These are phyloP conservation scores for Andrena trimmerana DNA, from an alignment of 2,888 invertebrate species.

Conservation along the genomic window DNA sequence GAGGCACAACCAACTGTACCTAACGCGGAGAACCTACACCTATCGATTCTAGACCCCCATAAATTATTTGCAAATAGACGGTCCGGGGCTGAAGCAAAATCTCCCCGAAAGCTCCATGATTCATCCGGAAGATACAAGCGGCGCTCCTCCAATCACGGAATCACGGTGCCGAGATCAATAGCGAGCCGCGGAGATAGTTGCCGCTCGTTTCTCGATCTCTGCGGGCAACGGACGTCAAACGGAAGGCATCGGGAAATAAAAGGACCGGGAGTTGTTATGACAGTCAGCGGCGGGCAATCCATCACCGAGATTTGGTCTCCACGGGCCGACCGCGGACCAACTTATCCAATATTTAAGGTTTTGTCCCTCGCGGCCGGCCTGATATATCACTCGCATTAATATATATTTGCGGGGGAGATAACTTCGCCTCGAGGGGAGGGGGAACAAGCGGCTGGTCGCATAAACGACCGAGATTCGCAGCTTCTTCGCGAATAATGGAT, in stretches of 20 bases:
- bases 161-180: constrained; percentile 28
- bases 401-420: constrained; percentile 84
- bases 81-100: too few species aligned
- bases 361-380: constrained; percentile 83
- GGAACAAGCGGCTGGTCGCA: constrained; percentile 31
- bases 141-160: background rate
- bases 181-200: background rate
- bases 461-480: constrained; percentile 62
- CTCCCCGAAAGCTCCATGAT: too few species aligned
- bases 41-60: too few species aligned
- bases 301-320: constrained; percentile 84
- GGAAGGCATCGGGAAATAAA: constrained; percentile 48
- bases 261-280: constrained; percentile 82
- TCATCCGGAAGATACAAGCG: background rate
- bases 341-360: constrained; percentile 85
- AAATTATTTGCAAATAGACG: too few species aligned
- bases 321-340: constrained; percentile 81
- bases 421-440: constrained; percentile 44
- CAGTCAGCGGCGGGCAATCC: constrained; percentile 84
- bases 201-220: constrained; percentile 39
- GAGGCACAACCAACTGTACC: too few species aligned
- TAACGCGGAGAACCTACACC: too few species aligned
- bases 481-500: constrained; percentile 56
- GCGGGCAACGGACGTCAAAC: constrained; percentile 21
- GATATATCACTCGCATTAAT: constrained; percentile 85